These are phyloP conservation scores for Halictus rubicundus DNA, from an alignment of 1,140 invertebrate genomes.

Conservation along the genomic window DNA sequence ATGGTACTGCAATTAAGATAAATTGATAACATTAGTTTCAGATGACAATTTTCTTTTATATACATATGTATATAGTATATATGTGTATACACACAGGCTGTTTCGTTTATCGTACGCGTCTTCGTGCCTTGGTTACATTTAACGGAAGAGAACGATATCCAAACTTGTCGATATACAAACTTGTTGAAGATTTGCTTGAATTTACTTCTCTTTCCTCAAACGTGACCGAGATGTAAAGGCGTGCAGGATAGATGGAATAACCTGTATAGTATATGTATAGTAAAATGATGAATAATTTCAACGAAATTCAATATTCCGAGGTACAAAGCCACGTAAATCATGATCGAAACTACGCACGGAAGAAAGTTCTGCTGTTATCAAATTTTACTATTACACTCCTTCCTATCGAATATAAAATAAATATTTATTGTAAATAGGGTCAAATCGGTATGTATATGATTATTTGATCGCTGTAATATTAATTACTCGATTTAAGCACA, in stretches of 20 bases:
- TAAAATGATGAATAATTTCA: slow-evolving; percentile 14
- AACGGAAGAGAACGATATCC: no score
- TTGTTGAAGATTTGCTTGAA: no score
- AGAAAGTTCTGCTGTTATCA: not conserved
- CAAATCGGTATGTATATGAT: not conserved
- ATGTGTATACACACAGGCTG: no score
- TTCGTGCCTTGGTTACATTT: no score
- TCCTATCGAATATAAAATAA: slow-evolving; percentile 14
- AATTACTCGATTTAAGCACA: slow-evolving; percentile 19
- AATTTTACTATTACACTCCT: not conserved
- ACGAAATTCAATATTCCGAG: not conserved
- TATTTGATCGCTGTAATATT: slow-evolving; percentile 34
- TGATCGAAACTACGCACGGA: not conserved
- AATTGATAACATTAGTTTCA: slow-evolving; percentile 24
- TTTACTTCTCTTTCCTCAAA: no score
- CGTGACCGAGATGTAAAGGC: no score
- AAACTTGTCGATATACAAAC: no score
- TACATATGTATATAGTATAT: not conserved
- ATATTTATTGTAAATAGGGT: slow-evolving; percentile 21
- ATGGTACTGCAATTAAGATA: slow-evolving; percentile 15
- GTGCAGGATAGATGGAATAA: no score
- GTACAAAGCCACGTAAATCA: slow-evolving; percentile 14
- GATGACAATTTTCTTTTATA: slow-evolving; percentile 3
- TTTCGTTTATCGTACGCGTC: no score
- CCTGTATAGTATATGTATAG: not conserved